phyloP scores from a whole-genome alignment of 2,113 vertebrate genomes.

The Nicator chloris region DNA sequence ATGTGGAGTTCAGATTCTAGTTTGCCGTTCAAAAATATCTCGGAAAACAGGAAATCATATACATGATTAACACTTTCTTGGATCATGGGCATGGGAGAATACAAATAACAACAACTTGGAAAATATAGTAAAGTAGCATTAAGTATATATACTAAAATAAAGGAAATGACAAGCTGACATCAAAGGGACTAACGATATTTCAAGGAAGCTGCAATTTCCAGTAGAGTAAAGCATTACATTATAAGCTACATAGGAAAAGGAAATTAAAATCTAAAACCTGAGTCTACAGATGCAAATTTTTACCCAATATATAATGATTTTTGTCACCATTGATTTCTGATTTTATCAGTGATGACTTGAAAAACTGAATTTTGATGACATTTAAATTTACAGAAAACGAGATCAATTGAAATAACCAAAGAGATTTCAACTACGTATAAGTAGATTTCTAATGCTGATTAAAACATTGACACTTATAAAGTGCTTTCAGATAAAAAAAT shows the following conservation, averaged over 20 bases:
- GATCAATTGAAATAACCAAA: neutral
- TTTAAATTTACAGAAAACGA: neutral
- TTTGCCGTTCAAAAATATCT: neutral
- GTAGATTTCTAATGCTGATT: neutral
- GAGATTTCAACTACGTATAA: neutral
- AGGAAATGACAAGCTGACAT: neutral
- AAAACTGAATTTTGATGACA: neutral
- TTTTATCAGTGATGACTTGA: neutral
- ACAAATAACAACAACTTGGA: neutral
- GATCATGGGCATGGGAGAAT: neutral
- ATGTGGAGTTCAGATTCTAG: neutral
- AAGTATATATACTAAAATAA: neutral
- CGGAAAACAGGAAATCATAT: neutral
- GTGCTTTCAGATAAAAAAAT: neutral
- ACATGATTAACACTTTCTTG: neutral
- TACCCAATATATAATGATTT: neutral
- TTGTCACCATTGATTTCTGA: neutral
- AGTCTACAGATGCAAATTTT: neutral
- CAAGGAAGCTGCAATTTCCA: neutral
- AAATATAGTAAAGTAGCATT: neutral
- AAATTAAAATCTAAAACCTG: neutral
- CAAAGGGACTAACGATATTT: neutral
- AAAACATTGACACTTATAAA: neutral
- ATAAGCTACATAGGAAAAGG: neutral
- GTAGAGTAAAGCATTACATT: neutral